These are phyloP conservation scores for Chouioia cunea DNA, from an alignment of 2,888 invertebrate species.

Conservation along the genomic window DNA sequence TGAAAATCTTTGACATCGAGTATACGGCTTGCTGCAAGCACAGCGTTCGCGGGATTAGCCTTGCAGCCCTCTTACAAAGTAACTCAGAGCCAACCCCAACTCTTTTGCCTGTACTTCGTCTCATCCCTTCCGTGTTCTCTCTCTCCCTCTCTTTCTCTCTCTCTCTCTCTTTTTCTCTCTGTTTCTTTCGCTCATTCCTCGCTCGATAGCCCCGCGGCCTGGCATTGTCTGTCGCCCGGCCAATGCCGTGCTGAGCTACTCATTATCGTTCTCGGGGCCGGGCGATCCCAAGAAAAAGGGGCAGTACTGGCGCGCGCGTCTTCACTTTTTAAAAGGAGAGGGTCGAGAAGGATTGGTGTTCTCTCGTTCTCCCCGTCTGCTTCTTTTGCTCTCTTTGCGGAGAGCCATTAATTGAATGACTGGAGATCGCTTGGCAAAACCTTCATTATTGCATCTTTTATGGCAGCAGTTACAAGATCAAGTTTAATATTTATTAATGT, in stretches of 20 bases:
- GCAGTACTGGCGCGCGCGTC: constrained; percentile 20
- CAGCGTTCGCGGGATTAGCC: constrained; percentile 63
- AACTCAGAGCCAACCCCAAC: constrained; percentile 25
- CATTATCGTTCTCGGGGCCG: constrained; percentile 30
- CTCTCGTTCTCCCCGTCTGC: not conserved
- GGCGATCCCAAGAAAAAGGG: constrained; percentile 37
- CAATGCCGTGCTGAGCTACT: constrained; percentile 57
- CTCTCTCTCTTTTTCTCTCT: constrained; percentile 52
- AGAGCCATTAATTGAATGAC: constrained; percentile 8
- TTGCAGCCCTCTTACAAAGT: constrained; percentile 66
- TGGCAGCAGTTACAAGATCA: not conserved
- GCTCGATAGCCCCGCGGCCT: constrained; percentile 67
- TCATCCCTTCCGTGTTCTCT: constrained; percentile 47
- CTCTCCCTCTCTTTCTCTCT: constrained; percentile 48
- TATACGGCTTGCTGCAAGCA: constrained; percentile 62
- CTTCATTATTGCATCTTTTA: constrained; percentile 1
- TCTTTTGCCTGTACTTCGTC: constrained; percentile 50
- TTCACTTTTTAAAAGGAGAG: constrained; percentile 25
- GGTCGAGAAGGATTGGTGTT: constrained; percentile 2
- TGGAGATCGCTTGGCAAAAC: not conserved
- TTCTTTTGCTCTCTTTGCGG: constrained; percentile 23
- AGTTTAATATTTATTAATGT: constrained; percentile 1
- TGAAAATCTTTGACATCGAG: constrained; percentile 61
- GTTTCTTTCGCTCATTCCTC: constrained; percentile 58
- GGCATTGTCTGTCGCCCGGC: constrained; percentile 66